phyloP scores from a whole-genome alignment of 2,888 invertebrate genomes.

The Lepeophtheirus nordmannii region DNA sequence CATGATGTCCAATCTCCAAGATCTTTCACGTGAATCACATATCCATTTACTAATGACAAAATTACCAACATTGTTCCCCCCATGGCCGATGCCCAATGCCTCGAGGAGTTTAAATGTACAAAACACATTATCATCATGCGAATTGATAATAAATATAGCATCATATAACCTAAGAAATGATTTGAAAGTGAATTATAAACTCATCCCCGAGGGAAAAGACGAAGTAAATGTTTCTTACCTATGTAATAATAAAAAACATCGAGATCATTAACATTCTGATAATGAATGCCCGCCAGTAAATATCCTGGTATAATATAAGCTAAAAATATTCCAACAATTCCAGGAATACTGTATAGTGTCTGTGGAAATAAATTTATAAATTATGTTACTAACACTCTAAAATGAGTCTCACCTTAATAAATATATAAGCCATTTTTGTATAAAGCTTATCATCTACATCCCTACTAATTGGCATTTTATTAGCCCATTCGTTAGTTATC shows the following conservation, averaged over 20 bases:
- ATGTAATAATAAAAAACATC: constrained; percentile 32
- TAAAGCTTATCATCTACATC: constrained; percentile 68
- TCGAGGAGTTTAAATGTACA: constrained; percentile 49
- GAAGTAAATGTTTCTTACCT: constrained; percentile 29
- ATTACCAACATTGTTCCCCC: constrained; percentile 32
- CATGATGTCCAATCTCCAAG: constrained; percentile 49
- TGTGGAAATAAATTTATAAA: constrained; percentile 35
- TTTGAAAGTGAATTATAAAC: neutral
- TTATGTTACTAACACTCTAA: neutral
- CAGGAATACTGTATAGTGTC: constrained; percentile 60
- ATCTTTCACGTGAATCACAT: constrained; percentile 39
- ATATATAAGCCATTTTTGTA: constrained; percentile 56
- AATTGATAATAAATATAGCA: constrained; percentile 33
- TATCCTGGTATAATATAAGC: constrained; percentile 66
- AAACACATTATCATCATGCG: constrained; percentile 41
- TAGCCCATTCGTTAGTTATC: constrained; percentile 37
- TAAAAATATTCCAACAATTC: constrained; percentile 61
- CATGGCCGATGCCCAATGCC: constrained; percentile 45
- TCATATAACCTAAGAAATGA: constrained; percentile 31
- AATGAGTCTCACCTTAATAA: constrained; percentile 49
- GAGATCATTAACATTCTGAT: constrained; percentile 31
- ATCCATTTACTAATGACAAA: neutral
- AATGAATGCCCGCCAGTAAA: constrained; percentile 32
- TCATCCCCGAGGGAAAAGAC: constrained; percentile 25
- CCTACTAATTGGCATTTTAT: constrained; percentile 48